Conservation (phyloP, 2,888 invertebrate genomes). For the Polyommatus icarus region DNA sequence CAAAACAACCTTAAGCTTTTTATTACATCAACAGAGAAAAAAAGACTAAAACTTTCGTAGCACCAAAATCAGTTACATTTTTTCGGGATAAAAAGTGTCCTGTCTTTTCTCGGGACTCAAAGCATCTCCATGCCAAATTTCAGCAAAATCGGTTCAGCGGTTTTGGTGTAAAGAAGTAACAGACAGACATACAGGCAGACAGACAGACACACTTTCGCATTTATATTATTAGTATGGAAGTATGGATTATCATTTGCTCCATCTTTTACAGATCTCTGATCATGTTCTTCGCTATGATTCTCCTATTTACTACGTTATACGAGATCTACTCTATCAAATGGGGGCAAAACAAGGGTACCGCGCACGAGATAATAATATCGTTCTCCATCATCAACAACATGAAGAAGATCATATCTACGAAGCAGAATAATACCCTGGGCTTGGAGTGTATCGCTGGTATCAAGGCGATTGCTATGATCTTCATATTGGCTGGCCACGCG, state of each 20-base stretch:
- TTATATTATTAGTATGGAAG: too few species aligned
- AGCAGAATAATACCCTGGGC: conserved; percentile 79
- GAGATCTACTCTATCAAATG: conserved; percentile 64
- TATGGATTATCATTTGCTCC: too few species aligned
- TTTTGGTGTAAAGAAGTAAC: too few species aligned
- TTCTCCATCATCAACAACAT: conserved; percentile 82
- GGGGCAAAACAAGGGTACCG: conserved; percentile 52
- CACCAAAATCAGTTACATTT: too few species aligned
- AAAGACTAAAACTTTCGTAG: conserved; percentile 35
- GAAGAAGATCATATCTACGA: conserved; percentile 80
- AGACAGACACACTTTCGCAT: too few species aligned
- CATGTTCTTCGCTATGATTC: conserved; percentile 64
- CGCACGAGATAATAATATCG: conserved; percentile 62
- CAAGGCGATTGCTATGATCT: conserved; percentile 84
- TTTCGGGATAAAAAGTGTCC: too few species aligned
- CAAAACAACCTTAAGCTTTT: too few species aligned
- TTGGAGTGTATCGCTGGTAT: conserved; percentile 84
- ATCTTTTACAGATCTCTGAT: conserved; percentile 68
- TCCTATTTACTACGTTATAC: conserved; percentile 71
- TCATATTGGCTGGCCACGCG: conserved; percentile 84
- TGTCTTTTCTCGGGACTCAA: too few species aligned
- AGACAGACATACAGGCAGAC: too few species aligned
- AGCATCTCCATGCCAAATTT: too few species aligned
- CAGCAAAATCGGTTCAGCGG: too few species aligned
- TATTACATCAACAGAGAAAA: too few species aligned